These are phyloP conservation scores for Phenganax subtilis DNA, from an alignment of 92 coral and sea anemone genomes.

Conservation along the genomic window DNA sequence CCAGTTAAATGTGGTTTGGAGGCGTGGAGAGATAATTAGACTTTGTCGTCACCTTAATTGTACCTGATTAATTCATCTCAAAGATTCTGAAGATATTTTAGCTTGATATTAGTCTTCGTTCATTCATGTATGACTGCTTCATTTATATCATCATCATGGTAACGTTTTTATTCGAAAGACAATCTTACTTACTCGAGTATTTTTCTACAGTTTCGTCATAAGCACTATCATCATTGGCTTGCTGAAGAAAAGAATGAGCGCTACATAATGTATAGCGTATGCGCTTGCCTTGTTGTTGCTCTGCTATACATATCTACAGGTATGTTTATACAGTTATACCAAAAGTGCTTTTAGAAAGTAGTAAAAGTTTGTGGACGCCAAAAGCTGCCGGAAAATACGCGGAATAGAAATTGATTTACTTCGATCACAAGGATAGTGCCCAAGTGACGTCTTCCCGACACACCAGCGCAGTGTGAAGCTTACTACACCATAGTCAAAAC, in stretches of 20 bases:
- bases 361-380: no score
- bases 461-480: no score
- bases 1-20: conserved; percentile 41
- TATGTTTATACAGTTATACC: conserved; percentile 8
- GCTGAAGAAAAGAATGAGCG: background rate
- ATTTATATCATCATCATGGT: conserved; percentile 22
- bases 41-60: conserved; percentile 41
- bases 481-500: no score
- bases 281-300: conserved; percentile 2
- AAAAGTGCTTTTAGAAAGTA: no score
- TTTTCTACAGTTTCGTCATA: background rate
- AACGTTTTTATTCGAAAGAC: conserved; percentile 25
- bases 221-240: background rate
- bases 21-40: conserved; percentile 88
- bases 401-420: no score
- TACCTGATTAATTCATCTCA: conserved; percentile 39
- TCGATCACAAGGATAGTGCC: no score
- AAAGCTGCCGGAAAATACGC: no score
- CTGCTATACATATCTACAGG: conserved; percentile 18
- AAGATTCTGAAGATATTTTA: conserved; percentile 28
- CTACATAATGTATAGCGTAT: conserved; percentile 1
- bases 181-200: background rate
- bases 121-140: conserved; percentile 37
- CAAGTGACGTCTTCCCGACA: no score
- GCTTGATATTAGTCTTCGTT: conserved; percentile 31